Conservation (phyloP, 2,888 invertebrate species). For the Caenorhabditis uteleia region DNA sequence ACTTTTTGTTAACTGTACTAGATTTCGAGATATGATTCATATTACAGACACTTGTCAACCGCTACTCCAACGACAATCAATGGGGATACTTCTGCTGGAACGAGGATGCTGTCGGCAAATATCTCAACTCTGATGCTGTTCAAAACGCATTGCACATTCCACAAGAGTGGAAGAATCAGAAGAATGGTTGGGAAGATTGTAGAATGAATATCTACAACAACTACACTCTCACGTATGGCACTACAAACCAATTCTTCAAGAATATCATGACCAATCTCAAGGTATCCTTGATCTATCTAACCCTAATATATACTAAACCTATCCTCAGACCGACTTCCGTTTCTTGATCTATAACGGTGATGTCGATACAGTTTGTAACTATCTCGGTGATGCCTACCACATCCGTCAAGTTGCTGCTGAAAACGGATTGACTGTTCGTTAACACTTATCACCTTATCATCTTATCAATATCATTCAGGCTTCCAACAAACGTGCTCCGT, state of each 20-base stretch:
- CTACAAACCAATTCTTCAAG: constrained; percentile 48
- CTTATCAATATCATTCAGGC: constrained; percentile 19
- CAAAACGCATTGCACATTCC: constrained; percentile 54
- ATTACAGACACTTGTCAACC: constrained; percentile 48
- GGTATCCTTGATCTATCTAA: constrained; percentile 2
- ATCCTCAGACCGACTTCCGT: constrained; percentile 51
- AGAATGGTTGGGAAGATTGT: constrained; percentile 52
- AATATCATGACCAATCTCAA: constrained; percentile 27
- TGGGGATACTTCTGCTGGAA: constrained; percentile 65
- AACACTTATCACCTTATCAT: neutral
- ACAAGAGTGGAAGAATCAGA: constrained; percentile 47
- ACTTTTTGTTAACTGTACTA: too few relatives aligned
- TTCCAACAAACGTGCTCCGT: constrained; percentile 28
- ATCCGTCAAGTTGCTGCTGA: constrained; percentile 53
- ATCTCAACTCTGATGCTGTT: constrained; percentile 48
- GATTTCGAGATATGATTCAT: too few relatives aligned
- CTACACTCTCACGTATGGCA: constrained; percentile 44
- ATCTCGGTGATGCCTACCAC: constrained; percentile 60
- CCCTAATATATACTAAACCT: too few relatives aligned
- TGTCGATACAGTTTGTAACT: constrained; percentile 64
- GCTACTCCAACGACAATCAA: constrained; percentile 59
- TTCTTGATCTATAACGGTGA: constrained; percentile 63
- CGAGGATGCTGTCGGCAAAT: constrained; percentile 55
- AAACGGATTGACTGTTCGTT: constrained; percentile 19
- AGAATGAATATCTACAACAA: constrained; percentile 48